Evolutionary conservation across 2,113 vertebrate species (phyloP), one percentile per base, ranked within the genome.

Genomic region (Toxotes jaculatrix): DNA sequence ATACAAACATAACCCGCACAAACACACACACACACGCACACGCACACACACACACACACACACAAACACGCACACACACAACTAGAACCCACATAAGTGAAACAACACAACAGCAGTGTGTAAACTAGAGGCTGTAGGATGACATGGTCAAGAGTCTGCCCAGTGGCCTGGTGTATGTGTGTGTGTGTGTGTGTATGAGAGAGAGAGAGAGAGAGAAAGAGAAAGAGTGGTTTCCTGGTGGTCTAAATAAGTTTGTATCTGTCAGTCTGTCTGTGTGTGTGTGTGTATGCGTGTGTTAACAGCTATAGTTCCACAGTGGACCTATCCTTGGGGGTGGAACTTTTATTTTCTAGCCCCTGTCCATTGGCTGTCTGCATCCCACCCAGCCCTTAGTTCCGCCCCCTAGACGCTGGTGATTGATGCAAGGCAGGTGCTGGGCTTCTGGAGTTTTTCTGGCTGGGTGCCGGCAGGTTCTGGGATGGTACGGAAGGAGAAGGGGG

Each of bases 331-430:
- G 45, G 42, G 75, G 8, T 16, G 51, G 67, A 43, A 47, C 36
- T 73, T 73, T 38, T 49, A 77, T 77, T 63, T 83, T 64, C 47
- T 64, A n/a, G 38, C 45, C 47, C 68, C 45, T 34, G 47, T 36
- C 65, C 43, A 40, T 23, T 11, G 43, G 76, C 62, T 72, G 38
- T 57, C 9, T 0, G 32, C 14, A 3, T 32, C 23, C 36, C 21
- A 14, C 57, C 67, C 67, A 57, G 53, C 55, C 38, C 32, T 66
- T 38, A 16, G 36, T 31, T 62, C 75, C 64, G 49, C n/a, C 73
- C 56, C 63, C 84, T 95, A 99, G 95, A 99, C 98, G 88, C 98
- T 99, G 93, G 98, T 99, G 94, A 99, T 98, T 88, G 98, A 99
- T 78, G 98, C 98, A 90, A 98, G 94, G 95, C 97, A 98, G 95